Base-by-base conservation (phyloP, 2,113 vertebrate species). In the Thunnus thynnus region DNA sequence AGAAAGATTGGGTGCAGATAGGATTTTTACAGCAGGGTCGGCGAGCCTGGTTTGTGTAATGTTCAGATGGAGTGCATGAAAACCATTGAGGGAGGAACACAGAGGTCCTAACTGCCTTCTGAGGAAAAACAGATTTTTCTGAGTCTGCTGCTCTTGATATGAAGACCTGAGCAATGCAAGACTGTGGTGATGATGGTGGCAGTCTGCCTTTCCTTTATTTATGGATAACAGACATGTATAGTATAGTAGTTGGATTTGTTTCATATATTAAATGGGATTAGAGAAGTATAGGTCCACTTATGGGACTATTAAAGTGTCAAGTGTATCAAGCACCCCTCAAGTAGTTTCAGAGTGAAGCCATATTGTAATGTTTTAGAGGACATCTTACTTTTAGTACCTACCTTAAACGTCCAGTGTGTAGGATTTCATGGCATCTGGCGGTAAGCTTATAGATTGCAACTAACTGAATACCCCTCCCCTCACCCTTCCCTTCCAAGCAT, bases 11-110 rank as follows among this genome's bases (percentile, higher is more conserved):
- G 62, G 76, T 11, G 48, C 82, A 87, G 86, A 91, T 84, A 76
- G 80, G 71, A 76, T 63, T 91, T 94, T 92, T 89, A 89, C 89
- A 79, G 86, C 84, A 61, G 75, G 72, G 44, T 66, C n/a, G 3
- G 84, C 16, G 68, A 82, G 88, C 80, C 93, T 94, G 93, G 84
- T 93, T 92, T 94, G 82, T 92, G 91, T 94, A 92, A 91, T 50
- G 76, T 72, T 88, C 72, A 73, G 67, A 86, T 65, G 50, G 71
- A 88, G 76, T 44, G 75, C 30, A 74, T 83, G 82, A 89, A 90
- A 86, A 86, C 63, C 54, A 84, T 47, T 50, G 61, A 62, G 80
- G 55, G 55, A 72, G 69, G 79, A 87, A 76, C 52, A 63, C 84
- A n/a, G 74, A 83, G 71, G 65, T 83, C 80, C 50, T 70, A 51